A percentile compares a stretch with the other conserved stretches of the same genome.
Conservation (phyloP, 2,888 invertebrate species). For the Baronia brevicornis region DNA sequence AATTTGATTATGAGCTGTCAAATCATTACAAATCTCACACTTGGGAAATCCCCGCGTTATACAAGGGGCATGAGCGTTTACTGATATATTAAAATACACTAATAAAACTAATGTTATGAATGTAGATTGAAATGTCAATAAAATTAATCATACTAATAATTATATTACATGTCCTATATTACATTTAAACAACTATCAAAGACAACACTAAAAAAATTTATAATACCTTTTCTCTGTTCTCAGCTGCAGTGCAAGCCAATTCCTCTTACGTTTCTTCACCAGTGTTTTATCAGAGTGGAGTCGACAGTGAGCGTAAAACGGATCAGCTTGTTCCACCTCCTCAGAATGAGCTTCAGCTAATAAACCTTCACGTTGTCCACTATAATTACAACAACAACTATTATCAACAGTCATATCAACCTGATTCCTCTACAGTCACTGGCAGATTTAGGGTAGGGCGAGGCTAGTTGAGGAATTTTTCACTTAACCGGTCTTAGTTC, state of each 20-base stretch:
- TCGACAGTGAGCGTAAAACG: slow-evolving; percentile 97
- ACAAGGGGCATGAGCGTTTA: no score
- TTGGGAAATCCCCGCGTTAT: no score
- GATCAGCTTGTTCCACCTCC: slow-evolving; percentile 94
- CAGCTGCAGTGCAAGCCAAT: slow-evolving; percentile 91
- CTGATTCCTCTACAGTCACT: no score
- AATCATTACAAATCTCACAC: no score
- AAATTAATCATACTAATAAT: no score
- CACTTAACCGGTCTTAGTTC: no score
- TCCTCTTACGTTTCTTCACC: slow-evolving; percentile 85
- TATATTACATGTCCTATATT: neutral
- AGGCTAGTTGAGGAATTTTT: no score
- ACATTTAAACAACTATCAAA: neutral
- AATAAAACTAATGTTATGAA: slow-evolving; percentile 2
- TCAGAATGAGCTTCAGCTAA: slow-evolving; percentile 94
- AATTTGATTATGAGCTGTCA: no score
- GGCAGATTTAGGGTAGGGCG: no score
- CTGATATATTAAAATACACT: no score
- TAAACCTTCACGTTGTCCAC: slow-evolving; percentile 94
- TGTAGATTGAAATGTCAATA: neutral
- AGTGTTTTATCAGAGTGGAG: slow-evolving; percentile 94
- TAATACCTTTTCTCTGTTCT: slow-evolving; percentile 80
- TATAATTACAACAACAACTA: slow-evolving; percentile 43
- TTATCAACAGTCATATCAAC: no score
- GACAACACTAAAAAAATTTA: neutral